Conservation (phyloP, 2,113 vertebrate genomes). For the Syngnathoides biaculeatus region DNA sequence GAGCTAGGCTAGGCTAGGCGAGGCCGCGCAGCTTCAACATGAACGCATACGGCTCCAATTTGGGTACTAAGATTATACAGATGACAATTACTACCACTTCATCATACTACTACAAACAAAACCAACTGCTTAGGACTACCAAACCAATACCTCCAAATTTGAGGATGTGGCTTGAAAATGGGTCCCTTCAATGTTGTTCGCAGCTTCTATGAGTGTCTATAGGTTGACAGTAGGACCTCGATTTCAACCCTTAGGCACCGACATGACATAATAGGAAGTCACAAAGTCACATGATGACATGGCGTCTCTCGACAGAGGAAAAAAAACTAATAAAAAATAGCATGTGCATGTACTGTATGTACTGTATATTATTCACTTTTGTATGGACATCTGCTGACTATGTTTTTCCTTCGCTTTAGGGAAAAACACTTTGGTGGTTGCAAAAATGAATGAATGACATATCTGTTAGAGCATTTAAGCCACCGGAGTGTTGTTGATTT, state of each 20-base stretch:
- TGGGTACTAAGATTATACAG: too few relatives aligned
- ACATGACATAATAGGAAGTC: conserved; percentile 57
- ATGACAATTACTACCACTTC: too few relatives aligned
- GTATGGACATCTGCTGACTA: neutral
- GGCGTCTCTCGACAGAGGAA: conserved; percentile 33
- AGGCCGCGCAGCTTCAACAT: too few relatives aligned
- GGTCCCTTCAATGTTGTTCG: too few relatives aligned
- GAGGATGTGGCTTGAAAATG: too few relatives aligned
- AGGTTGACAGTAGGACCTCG: conserved; percentile 32
- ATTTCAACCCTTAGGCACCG: conserved; percentile 48
- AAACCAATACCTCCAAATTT: too few relatives aligned
- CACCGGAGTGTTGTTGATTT: neutral
- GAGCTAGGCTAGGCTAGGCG: too few relatives aligned
- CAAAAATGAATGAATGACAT: conserved; percentile 1
- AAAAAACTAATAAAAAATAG: conserved; percentile 26
- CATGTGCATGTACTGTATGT: neutral
- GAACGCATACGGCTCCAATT: too few relatives aligned
- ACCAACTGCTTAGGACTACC: too few relatives aligned
- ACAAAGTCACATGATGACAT: conserved; percentile 50
- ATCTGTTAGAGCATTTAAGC: neutral
- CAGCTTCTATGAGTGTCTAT: too few relatives aligned
- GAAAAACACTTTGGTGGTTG: neutral
- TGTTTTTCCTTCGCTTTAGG: neutral
- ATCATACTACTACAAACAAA: too few relatives aligned
- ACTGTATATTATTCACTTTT: conserved; percentile 12